A percentile compares a stretch with the other conserved stretches of the same genome.
phyloP scores from a whole-genome alignment of 1,140 invertebrate species.

The Drosophila kikkawai region DNA sequence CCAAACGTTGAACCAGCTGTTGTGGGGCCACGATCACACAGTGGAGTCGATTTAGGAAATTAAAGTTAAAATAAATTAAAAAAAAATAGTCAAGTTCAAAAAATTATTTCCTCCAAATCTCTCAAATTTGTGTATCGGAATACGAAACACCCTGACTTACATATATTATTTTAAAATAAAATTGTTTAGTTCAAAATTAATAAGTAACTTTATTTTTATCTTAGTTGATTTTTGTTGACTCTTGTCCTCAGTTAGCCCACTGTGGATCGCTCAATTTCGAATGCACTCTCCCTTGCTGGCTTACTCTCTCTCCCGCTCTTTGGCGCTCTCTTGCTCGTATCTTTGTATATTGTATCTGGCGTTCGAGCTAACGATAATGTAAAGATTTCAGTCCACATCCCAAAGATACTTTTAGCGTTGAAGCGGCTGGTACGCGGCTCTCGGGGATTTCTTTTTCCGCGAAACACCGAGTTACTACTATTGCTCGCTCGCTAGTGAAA shows the following conservation, averaged over 20 bases:
- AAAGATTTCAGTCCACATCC: constrained; percentile 36
- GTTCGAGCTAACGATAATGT: constrained; percentile 45
- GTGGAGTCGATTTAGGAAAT: not conserved
- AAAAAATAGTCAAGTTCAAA: not conserved
- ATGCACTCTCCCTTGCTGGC: constrained; percentile 3
- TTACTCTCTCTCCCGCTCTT: not conserved
- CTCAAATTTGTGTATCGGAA: not conserved
- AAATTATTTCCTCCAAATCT: not conserved
- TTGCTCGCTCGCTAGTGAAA: constrained; percentile 31
- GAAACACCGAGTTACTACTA: constrained; percentile 25
- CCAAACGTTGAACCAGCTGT: constrained; percentile 33
- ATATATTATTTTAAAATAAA: not conserved
- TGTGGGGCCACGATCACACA: constrained; percentile 3
- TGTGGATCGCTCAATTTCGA: constrained; percentile 1
- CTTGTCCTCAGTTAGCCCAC: not conserved
- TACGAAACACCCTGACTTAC: not conserved
- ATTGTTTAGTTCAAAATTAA: not conserved
- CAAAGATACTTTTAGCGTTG: constrained; percentile 75
- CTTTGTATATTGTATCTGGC: constrained; percentile 30
- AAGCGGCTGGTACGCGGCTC: constrained; percentile 58
- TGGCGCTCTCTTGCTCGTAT: not conserved
- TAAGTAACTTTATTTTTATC: not conserved
- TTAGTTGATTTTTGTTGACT: no score
- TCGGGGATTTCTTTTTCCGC: constrained; percentile 12
- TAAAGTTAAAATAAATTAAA: not conserved